These are phyloP conservation scores for Lochmaea capreae DNA, from an alignment of 2,888 invertebrate genomes.

Conservation along the genomic window DNA sequence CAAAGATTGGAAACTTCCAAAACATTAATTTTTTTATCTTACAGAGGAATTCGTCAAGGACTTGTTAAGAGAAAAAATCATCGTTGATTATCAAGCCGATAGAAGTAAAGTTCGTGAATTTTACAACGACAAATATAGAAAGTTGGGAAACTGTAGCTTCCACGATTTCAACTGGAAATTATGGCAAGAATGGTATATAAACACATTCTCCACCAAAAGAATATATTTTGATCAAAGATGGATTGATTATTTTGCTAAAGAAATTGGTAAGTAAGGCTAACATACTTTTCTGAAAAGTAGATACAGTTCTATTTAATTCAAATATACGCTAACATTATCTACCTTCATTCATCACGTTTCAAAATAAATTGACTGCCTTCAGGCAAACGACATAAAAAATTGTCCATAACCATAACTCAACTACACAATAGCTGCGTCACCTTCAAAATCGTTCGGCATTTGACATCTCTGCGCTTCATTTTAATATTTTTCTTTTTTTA, in stretches of 20 bases:
- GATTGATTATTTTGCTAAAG: constrained; percentile 29
- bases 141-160: constrained; percentile 4
- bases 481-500: too few relatives aligned
- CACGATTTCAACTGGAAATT: constrained; percentile 20
- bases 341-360: background rate
- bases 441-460: too few relatives aligned
- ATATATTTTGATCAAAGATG: constrained; percentile 40
- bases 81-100: constrained; percentile 26
- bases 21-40: too few relatives aligned
- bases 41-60: constrained; percentile 36
- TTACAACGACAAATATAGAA: constrained; percentile 29
- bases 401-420: too few relatives aligned
- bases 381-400: too few relatives aligned
- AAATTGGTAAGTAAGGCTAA: constrained; percentile 2
- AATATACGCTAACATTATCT: background rate
- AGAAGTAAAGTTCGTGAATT: constrained; percentile 19
- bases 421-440: too few relatives aligned
- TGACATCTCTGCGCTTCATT: too few relatives aligned
- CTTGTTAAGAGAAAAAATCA: constrained; percentile 27
- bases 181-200: constrained; percentile 41
- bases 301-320: background rate
- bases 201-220: background rate
- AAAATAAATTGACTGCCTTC: too few relatives aligned
- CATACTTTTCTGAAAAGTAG: background rate
- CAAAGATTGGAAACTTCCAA: too few relatives aligned